A percentile compares a stretch with the other conserved stretches of the same genome.
Evolutionary conservation across 1,140 invertebrate species (phyloP).

Genomic region (Drosophila kohkoa): DNA sequence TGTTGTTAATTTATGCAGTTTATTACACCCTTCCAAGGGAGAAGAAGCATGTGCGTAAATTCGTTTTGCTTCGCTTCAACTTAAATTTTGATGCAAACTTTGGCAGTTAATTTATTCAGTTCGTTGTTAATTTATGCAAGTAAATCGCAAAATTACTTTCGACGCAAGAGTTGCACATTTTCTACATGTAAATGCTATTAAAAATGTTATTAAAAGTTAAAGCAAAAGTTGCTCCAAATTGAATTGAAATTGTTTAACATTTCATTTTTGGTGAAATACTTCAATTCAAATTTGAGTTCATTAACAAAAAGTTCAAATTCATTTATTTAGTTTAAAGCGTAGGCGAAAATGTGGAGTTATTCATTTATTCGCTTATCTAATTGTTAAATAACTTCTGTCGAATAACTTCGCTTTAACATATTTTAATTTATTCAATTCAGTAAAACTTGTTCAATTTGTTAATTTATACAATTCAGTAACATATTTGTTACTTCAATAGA

Average conservation of each 20-base stretch:
- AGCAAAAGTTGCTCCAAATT: background rate
- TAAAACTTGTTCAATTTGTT: no score
- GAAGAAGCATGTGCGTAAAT: background rate
- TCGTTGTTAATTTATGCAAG: slow-evolving; percentile 3
- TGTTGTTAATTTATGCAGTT: slow-evolving; percentile 20
- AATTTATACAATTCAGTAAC: no score
- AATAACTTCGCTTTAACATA: no score
- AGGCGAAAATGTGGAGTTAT: no score
- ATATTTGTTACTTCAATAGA: no score
- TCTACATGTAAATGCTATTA: background rate
- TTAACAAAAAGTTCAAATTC: background rate
- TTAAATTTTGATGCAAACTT: slow-evolving; percentile 19
- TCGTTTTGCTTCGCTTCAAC: no score
- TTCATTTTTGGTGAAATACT: no score
- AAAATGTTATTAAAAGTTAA: slow-evolving; percentile 6
- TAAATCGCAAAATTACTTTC: slow-evolving; percentile 5
- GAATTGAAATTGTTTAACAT: background rate
- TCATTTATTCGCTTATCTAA: no score
- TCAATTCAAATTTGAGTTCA: no score
- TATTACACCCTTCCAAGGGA: background rate
- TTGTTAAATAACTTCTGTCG: no score
- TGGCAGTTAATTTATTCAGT: slow-evolving; percentile 22
- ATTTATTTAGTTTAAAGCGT: background rate
- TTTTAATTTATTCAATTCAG: no score
- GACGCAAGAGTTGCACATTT: background rate